phyloP scores from a whole-genome alignment of 2,113 vertebrate genomes.

The Pyxicephalus adspersus region DNA sequence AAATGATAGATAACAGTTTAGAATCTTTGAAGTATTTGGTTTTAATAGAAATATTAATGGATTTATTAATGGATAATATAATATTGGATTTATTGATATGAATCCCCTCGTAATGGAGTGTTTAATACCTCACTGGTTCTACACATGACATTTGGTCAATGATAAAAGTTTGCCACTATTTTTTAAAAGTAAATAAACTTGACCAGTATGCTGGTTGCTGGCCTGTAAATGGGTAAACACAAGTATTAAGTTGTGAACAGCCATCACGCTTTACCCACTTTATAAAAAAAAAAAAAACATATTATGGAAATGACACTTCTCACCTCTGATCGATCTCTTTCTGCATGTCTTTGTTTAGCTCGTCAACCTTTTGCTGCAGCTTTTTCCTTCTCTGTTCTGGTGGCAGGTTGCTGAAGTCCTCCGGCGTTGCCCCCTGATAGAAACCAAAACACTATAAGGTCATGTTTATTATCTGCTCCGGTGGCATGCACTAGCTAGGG shows the following conservation, averaged over 20 bases:
- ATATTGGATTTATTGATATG: too few relatives aligned
- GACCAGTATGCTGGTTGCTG: not conserved
- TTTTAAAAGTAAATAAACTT: not conserved
- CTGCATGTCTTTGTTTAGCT: conserved; percentile 91
- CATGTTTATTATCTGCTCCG: conserved; percentile 34
- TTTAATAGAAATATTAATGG: too few relatives aligned
- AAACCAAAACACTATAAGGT: conserved; percentile 50
- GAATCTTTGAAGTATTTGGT: too few relatives aligned
- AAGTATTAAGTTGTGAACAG: too few relatives aligned
- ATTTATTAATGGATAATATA: too few relatives aligned
- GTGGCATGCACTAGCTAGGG: conserved; percentile 19
- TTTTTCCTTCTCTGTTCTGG: conserved; percentile 97
- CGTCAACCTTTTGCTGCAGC: conserved; percentile 92
- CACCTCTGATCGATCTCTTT: conserved; percentile 97
- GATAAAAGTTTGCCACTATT: too few relatives aligned
- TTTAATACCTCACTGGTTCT: too few relatives aligned
- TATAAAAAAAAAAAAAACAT: too few relatives aligned
- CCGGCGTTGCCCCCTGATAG: conserved; percentile 88
- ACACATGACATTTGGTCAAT: too few relatives aligned
- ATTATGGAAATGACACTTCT: not conserved
- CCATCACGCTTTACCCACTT: too few relatives aligned
- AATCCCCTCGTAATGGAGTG: too few relatives aligned
- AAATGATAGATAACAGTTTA: too few relatives aligned
- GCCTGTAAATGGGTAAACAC: not conserved
- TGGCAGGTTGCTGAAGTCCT: conserved; percentile 97